A percentile compares a stretch with the other conserved stretches of the same genome.
phyloP scores from a whole-genome alignment of 2,888 invertebrate genomes.

The Eristalis pertinax region DNA sequence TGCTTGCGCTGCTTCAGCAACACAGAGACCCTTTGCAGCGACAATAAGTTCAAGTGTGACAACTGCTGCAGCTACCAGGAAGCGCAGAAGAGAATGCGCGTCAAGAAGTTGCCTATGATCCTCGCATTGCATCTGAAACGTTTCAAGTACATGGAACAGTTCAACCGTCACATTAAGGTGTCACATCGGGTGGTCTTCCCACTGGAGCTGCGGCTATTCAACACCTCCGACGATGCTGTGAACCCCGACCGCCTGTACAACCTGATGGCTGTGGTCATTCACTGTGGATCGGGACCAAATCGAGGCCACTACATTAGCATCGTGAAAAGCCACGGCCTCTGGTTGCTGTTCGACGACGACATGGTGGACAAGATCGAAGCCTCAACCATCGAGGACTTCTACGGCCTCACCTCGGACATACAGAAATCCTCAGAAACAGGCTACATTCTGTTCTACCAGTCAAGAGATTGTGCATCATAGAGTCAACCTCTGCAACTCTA shows the following conservation, averaged over 20 bases:
- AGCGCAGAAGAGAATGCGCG: constrained; percentile 98
- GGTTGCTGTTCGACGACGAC: constrained; percentile 99
- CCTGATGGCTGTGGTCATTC: constrained; percentile 99
- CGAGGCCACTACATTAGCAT: constrained; percentile 99
- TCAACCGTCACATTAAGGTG: constrained; percentile 99
- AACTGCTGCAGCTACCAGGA: constrained; percentile 99
- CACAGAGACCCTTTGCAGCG: constrained; percentile 98
- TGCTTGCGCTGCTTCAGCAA: constrained; percentile 98
- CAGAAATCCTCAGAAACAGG: constrained; percentile 99
- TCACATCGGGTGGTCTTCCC: constrained; percentile 99
- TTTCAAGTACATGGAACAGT: constrained; percentile 98
- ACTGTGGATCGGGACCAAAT: constrained; percentile 99
- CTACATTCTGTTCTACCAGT: constrained; percentile 99
- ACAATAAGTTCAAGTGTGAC: constrained; percentile 99
- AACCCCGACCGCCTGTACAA: constrained; percentile 99
- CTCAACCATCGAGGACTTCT: constrained; percentile 99
- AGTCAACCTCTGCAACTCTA: constrained; percentile 3
- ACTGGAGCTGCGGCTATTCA: constrained; percentile 97
- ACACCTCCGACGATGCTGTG: constrained; percentile 98
- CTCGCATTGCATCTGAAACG: constrained; percentile 98
- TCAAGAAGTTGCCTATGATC: constrained; percentile 98
- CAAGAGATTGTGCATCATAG: constrained; percentile 87
- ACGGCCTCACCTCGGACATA: constrained; percentile 98
- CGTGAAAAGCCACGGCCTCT: constrained; percentile 99
- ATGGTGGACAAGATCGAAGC: constrained; percentile 99